These are phyloP conservation scores for Vandiemenella viatica DNA, from an alignment of 2,888 invertebrate species.

Conservation along the genomic window DNA sequence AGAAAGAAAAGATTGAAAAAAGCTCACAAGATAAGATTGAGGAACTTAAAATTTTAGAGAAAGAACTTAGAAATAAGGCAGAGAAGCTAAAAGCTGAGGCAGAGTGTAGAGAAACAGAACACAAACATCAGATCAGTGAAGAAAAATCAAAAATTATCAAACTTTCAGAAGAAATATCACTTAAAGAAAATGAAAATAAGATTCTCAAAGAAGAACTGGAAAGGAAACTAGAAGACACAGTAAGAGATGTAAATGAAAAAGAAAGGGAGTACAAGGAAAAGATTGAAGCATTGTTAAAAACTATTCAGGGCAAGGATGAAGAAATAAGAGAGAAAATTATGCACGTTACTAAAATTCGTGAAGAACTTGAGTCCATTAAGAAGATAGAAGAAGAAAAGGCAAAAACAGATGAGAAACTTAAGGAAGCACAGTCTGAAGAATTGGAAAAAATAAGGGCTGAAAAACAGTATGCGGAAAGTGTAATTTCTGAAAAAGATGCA, in stretches of 20 bases:
- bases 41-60: slow-evolving; percentile 29
- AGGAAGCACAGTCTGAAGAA: slow-evolving; percentile 33
- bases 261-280: slow-evolving; percentile 32
- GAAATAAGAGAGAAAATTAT: slow-evolving; percentile 12
- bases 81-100: slow-evolving; percentile 28
- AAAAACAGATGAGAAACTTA: slow-evolving; percentile 35
- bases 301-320: slow-evolving; percentile 9
- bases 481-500: slow-evolving; percentile 33
- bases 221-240: slow-evolving; percentile 21
- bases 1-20: slow-evolving; percentile 31
- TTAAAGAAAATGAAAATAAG: slow-evolving; percentile 37
- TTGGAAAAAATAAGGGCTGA: slow-evolving; percentile 18
- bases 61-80: slow-evolving; percentile 28
- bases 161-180: slow-evolving; percentile 35
- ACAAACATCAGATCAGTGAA: background rate
- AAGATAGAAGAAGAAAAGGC: slow-evolving; percentile 36
- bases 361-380: no score
- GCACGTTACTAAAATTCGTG: no score
- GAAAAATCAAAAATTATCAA: slow-evolving; percentile 26
- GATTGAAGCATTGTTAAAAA: no score
- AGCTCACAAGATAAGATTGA: slow-evolving; percentile 29
- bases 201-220: slow-evolving; percentile 33
- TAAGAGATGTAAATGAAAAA: slow-evolving; percentile 20
- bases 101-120: slow-evolving; percentile 24
- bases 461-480: slow-evolving; percentile 8